Conservation (phyloP, 2,888 invertebrate genomes). For the Leptothorax acervorum region DNA sequence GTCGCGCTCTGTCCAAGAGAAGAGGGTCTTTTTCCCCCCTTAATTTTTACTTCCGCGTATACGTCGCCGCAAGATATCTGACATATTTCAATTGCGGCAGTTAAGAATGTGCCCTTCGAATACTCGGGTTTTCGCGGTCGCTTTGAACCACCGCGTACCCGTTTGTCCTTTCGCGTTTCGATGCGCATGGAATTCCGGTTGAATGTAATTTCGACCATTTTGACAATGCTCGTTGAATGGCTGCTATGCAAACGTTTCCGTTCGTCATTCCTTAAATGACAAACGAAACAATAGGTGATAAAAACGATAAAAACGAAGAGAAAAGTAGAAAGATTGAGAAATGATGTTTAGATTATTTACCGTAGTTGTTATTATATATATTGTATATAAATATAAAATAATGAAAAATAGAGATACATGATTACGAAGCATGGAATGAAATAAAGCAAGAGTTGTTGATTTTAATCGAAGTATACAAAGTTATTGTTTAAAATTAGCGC, state of each 20-base stretch:
- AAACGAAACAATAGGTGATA: background rate
- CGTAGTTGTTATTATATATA: background rate
- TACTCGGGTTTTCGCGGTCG: slow-evolving; percentile 80
- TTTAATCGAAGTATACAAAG: background rate
- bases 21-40: slow-evolving; percentile 60
- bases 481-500: background rate
- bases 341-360: background rate
- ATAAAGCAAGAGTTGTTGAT: background rate
- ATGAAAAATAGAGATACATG: background rate
- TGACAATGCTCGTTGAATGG: slow-evolving; percentile 60
- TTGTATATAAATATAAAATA: background rate
- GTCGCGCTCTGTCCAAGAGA: background rate
- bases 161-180: slow-evolving; percentile 52
- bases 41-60: slow-evolving; percentile 74
- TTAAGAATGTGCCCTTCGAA: slow-evolving; percentile 79
- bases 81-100: slow-evolving; percentile 76
- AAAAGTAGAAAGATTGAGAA: background rate
- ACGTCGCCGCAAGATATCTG: slow-evolving; percentile 74
- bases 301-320: background rate
- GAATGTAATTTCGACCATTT: slow-evolving; percentile 78
- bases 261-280: slow-evolving; percentile 38
- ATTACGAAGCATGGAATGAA: background rate
- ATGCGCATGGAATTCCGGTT: slow-evolving; percentile 56
- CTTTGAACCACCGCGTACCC: slow-evolving; percentile 77
- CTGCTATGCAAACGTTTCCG: slow-evolving; percentile 4